Base-by-base conservation (phyloP, 2,797 vertebrate species). In the Pyrrhura leucotis region DNA sequence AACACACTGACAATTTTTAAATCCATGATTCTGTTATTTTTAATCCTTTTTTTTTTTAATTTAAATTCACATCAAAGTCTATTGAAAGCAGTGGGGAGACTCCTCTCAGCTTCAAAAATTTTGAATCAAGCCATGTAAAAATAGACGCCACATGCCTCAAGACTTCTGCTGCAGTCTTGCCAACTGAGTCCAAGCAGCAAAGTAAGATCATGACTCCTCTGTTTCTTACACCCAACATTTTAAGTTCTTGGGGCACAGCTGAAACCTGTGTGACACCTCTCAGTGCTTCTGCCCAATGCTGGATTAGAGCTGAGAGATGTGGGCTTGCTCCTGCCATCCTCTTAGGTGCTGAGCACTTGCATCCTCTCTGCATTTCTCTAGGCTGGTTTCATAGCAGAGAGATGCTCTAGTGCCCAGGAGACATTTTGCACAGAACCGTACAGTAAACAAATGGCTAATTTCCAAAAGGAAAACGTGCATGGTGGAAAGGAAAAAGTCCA, bases 31-130 rank as follows among this genome's bases (percentile, higher is more conserved):
- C 26, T 1, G 5, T 81, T 91, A 69, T 82, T 93, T 94, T 92
- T 84, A 72, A 92, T 87, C 31, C 16, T 23, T 15, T 39, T 31
- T 22, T 16, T 23, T 56, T 56, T 9, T 6, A 33, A 33, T 76
- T 89, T 33, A 29, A 68, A 93, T 53, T 66, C 0, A 0, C 65
- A 77, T 77, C 18, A 6, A 88, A 83, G 13, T 50, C 68, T 92
- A 71, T 51, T 90, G 83, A 88, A 96, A 89, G 69, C 61, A 33
- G n/a, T 2, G 5, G 40, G 82, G 85, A 95, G 44, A 91, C 40
- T 94, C 59, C n/a, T 93, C 74, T 91, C 37, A 69, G 74, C 69
- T 94, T 91, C 33, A 90, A 73, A 56, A 63, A 17, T 53, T 88
- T 93, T 68, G 80, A 86, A 77, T 74, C 56, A n/a, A 88, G 61